phyloP scores from a whole-genome alignment of 2,797 vertebrate genomes.

The Taenioides sp. region DNA sequence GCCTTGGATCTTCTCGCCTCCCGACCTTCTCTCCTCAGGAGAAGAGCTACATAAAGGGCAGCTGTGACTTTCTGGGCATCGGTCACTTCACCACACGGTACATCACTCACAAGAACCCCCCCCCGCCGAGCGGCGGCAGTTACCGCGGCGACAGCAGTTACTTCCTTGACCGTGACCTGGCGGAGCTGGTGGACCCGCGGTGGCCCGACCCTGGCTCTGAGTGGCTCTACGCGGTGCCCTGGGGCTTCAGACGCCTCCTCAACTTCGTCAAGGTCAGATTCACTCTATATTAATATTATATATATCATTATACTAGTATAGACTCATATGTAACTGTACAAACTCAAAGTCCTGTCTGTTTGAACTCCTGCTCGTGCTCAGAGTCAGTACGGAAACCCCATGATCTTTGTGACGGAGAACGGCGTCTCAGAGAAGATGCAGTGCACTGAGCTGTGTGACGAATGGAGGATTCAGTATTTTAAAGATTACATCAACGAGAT shows the following conservation, averaged over 20 bases:
- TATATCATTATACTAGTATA: no score
- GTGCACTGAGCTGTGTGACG: slow-evolving; percentile 88
- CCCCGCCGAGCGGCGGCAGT: slow-evolving; percentile 37
- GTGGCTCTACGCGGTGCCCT: slow-evolving; percentile 89
- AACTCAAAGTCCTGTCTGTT: no score
- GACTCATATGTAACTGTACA: no score
- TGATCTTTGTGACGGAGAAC: slow-evolving; percentile 91
- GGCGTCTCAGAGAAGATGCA: slow-evolving; percentile 86
- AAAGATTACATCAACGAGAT: slow-evolving; percentile 90
- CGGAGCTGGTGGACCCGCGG: slow-evolving; percentile 88
- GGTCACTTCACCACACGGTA: slow-evolving; percentile 92
- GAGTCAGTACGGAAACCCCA: slow-evolving; percentile 90
- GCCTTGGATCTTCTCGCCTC: slow-evolving; percentile 83
- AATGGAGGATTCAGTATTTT: slow-evolving; percentile 90
- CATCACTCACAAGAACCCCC: slow-evolving; percentile 83
- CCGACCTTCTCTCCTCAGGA: slow-evolving; percentile 89
- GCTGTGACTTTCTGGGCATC: slow-evolving; percentile 89
- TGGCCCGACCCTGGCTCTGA: slow-evolving; percentile 89
- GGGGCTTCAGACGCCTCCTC: slow-evolving; percentile 91
- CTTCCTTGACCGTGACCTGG: slow-evolving; percentile 84
- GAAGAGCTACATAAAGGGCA: slow-evolving; percentile 91
- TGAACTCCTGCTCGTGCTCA: slow-evolving; percentile 50
- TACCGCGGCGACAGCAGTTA: slow-evolving; percentile 78
- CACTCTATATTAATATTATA: no score
- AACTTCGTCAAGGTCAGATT: slow-evolving; percentile 93